A percentile compares a stretch with the other conserved stretches of the same genome.
Conservation (phyloP, 2,113 vertebrate species). For the Ammospiza nelsoni region DNA sequence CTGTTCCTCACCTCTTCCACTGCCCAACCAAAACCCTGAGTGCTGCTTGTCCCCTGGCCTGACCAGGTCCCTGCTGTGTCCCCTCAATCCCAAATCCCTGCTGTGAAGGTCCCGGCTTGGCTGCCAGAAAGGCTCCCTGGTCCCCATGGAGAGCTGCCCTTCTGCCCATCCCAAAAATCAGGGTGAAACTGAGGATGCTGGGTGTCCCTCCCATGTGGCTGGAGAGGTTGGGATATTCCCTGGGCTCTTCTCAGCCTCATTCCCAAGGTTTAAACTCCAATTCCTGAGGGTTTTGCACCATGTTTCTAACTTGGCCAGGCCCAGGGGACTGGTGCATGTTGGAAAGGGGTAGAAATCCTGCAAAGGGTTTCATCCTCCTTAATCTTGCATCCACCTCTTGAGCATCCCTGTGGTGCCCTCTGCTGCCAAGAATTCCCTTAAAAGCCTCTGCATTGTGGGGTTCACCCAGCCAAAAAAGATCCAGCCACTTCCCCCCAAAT, state of each 20-base stretch:
- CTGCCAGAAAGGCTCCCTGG: not conserved
- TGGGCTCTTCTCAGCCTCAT: not conserved
- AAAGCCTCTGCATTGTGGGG: not conserved
- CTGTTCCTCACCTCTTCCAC: not conserved
- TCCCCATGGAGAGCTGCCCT: not conserved
- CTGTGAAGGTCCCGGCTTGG: not conserved
- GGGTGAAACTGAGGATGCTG: not conserved
- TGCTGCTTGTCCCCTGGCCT: not conserved
- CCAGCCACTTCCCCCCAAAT: not conserved
- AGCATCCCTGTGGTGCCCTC: not conserved
- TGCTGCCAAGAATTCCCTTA: rapidly evolving
- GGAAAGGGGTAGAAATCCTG: not conserved
- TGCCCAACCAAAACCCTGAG: not conserved
- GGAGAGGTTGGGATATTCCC: not conserved
- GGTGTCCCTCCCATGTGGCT: not conserved
- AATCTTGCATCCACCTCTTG: not conserved
- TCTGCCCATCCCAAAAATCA: not conserved
- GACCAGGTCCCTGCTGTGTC: not conserved
- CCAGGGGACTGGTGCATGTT: rapidly evolving
- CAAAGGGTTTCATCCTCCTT: not conserved
- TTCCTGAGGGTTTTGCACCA: not conserved
- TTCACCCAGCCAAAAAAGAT: not conserved
- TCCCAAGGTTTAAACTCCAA: not conserved
- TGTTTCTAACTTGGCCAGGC: not conserved
- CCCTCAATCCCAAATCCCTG: not conserved